phyloP scores from a whole-genome alignment of 2,888 invertebrate genomes.

The Pterobdella sp. region DNA sequence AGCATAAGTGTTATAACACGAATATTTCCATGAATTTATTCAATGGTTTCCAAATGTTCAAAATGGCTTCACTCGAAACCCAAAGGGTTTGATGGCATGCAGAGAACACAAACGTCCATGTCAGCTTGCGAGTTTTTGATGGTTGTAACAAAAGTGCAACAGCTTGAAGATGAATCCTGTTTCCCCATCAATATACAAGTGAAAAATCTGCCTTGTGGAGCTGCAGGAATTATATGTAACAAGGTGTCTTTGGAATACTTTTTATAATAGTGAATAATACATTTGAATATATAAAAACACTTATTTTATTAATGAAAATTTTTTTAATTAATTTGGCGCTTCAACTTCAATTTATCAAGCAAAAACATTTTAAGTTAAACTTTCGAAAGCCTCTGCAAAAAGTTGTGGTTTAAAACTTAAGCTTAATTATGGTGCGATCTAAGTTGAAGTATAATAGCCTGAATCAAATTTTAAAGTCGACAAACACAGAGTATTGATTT shows the following conservation, averaged over 20 bases:
- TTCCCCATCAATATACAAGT: not conserved
- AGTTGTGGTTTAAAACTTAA: no score
- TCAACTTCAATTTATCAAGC: no score
- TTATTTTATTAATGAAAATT: not conserved
- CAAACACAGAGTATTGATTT: no score
- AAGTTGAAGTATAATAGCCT: no score
- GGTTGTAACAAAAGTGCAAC: not conserved
- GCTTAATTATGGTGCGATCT: no score
- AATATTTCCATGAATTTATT: not conserved
- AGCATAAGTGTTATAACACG: not conserved
- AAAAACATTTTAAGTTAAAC: not conserved
- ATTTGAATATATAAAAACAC: not conserved
- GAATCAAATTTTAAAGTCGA: no score
- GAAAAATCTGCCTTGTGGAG: conserved; percentile 26
- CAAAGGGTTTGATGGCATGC: conserved; percentile 20
- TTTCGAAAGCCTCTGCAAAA: no score
- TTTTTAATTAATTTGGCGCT: no score
- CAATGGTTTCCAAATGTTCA: not conserved
- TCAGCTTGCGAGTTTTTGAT: conserved; percentile 12
- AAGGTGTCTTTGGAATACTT: conserved; percentile 1
- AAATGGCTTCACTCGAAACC: not conserved
- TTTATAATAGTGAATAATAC: not conserved
- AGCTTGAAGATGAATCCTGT: not conserved
- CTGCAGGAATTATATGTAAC: conserved; percentile 21
- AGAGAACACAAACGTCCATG: not conserved